Base-by-base conservation (phyloP, 2,113 vertebrate genomes). In the Myrmecophaga tridactyla region DNA sequence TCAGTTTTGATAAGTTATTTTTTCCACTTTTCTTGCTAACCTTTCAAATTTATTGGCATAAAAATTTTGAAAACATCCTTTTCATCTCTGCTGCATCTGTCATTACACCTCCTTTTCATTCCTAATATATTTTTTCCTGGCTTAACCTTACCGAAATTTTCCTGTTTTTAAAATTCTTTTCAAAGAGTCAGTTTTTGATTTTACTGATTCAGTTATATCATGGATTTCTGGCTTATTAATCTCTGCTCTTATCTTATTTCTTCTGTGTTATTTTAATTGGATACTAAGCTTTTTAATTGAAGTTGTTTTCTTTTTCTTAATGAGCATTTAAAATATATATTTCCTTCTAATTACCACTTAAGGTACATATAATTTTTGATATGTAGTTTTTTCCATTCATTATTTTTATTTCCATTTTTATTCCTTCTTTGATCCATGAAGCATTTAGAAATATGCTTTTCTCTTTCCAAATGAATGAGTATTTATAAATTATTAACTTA, bases 331-430 rank as follows among this genome's bases (percentile, higher is more conserved):
- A 89, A 94, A 89, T 82, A 41, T 89, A 65, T 51, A 65, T 75
- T 83, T 82, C 67, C 58, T 60, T 41, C 58, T 73, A 83, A 83
- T 75, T 89, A 83, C 77, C 80, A 63, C 46, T 89, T 83, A 43
- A 82, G 77, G 67, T 46, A 58, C 86, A 89, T 94, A 77, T 34
- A 75, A 56, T 25, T 73, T 94, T 81, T 89, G 67, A 89, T 46
- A 75, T 72, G 78, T 36, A 63, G 46, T 89, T 73, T 62, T 75
- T 58, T 58, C 23, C 56, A 58, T 58, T 58, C n/a, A 62, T 65
- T 31, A 39, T 81, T 88, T 72, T 67, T 36, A 67, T 67, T 89
- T 81, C 69, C 69, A 76, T 39, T 31, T 89, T 76, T 43, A 81
- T 72, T 75, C 15, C 58, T 80, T 80, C n/a, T 75, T 62, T 83